Evolutionary conservation across 2,113 vertebrate species (phyloP).

Genomic region (Ctenodactylus gundi): DNA sequence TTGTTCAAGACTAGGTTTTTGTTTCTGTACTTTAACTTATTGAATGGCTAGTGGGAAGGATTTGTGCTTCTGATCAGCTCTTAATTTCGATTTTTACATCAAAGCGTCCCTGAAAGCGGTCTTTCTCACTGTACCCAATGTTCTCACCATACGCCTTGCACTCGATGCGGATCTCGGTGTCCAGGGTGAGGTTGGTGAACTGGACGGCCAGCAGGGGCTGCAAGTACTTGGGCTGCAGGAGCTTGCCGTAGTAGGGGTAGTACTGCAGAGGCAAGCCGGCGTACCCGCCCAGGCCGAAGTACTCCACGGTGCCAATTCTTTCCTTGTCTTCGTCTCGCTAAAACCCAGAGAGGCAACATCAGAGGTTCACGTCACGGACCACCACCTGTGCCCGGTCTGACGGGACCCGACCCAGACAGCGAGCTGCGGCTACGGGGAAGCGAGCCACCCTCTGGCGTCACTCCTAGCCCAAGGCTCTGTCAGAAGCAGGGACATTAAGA

Average conservation of each 20-base stretch:
- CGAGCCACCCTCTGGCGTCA: rapidly evolving
- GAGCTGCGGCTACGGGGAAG: not conserved
- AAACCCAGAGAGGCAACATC: not conserved
- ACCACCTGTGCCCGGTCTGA: not conserved
- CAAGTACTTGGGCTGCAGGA: constrained; percentile 93
- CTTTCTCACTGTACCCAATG: constrained; percentile 95
- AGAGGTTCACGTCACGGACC: not conserved
- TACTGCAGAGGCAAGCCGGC: constrained; percentile 94
- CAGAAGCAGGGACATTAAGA: rapidly evolving
- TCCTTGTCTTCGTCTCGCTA: constrained; percentile 90
- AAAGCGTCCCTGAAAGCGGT: constrained; percentile 98
- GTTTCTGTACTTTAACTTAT: constrained; percentile 83
- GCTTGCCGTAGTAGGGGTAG: constrained; percentile 97
- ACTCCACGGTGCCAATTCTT: constrained; percentile 87
- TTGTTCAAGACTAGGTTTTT: constrained; percentile 98
- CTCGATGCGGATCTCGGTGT: constrained; percentile 91
- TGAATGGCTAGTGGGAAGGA: constrained; percentile 84
- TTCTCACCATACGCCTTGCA: constrained; percentile 94
- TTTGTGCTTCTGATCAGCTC: constrained; percentile 91
- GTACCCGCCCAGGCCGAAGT: constrained; percentile 85
- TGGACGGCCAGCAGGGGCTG: constrained; percentile 96
- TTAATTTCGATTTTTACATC: constrained; percentile 94
- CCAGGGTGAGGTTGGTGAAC: constrained; percentile 91
- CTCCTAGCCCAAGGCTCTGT: not conserved
- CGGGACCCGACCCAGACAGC: not conserved